Evolutionary conservation across 2,888 invertebrate genomes (phyloP), one percentile per base, ranked within the genome.

Genomic region (Anaspis maculata): DNA sequence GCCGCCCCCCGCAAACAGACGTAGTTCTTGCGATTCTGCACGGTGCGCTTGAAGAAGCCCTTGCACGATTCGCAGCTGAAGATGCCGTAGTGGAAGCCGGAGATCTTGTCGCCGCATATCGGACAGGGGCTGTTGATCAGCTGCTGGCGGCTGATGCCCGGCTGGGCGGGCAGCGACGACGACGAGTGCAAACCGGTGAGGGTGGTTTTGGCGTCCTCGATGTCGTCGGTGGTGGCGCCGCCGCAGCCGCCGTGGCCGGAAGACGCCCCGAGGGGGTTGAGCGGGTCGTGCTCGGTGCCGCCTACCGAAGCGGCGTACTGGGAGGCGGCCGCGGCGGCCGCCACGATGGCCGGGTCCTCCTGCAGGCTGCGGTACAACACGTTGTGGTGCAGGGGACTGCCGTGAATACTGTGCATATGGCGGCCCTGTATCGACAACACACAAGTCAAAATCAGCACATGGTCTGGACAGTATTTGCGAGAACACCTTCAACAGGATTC

Each of bases 1-100:
- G 80, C 82, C 1, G 89, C 89, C 2, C 92, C 91, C 14, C 91
- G 73, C 27, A 87, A 71, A 61, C 96, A 96, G 57, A 91, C 88
- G 67, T 95, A 96, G 63, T 91, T 90, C 71, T 96, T 96, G 49
- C 94, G 79, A 64, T 96, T 96, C 69, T 96, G 96, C n/a, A 96
- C 95, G 12, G 95, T 96, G 40, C 96, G 74, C 67, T 96, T 96
- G 71, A 96, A 96, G 71, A 96, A 96, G 2, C 95, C 95, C 67
- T 96, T 96, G 68, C 96, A 96, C 12, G 91, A 91, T 62, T 96
- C 96, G 68, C 96, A 96, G 7, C 92, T 94, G 70, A 94, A 95
- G 52, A 95, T 95, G 7, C 96, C 96, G 66, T 96, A 96, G 67
- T 96, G 96, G 69, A 95, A 96, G 15, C 96, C 92, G 49, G 90